Evolutionary conservation across 1,140 invertebrate species (phyloP).

Genomic region (Belonocnema kinseyi): DNA sequence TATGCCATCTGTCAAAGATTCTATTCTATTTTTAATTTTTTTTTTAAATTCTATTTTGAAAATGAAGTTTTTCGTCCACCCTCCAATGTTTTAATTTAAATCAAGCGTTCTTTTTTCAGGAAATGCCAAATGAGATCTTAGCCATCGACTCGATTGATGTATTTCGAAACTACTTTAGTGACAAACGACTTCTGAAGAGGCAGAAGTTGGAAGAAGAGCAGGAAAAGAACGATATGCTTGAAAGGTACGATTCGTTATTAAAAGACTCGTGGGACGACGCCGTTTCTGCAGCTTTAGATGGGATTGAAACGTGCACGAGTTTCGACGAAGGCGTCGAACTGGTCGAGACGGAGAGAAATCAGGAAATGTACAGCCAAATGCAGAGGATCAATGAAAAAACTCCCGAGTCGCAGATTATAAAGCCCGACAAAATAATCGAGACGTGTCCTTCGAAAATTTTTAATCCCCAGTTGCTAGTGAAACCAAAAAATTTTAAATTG

Average conservation of each 20-base stretch:
- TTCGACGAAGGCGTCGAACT: background rate
- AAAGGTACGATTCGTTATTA: conserved; percentile 31
- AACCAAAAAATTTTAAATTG: conserved; percentile 73
- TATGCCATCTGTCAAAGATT: too few species aligned
- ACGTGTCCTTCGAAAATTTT: conserved; percentile 7
- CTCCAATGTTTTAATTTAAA: background rate
- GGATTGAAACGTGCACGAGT: conserved; percentile 18
- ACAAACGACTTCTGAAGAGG: conserved; percentile 4
- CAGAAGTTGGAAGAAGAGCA: conserved; percentile 23
- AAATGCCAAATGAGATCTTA: conserved; percentile 73
- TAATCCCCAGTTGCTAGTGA: conserved; percentile 1
- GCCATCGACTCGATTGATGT: conserved; percentile 77
- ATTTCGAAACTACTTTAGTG: conserved; percentile 70
- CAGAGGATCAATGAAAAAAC: conserved; percentile 69
- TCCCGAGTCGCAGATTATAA: conserved; percentile 62
- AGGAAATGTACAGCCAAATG: conserved; percentile 37
- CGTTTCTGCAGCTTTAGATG: conserved; percentile 65
- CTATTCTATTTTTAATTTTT: too few species aligned
- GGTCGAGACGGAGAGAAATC: background rate
- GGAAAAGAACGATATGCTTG: conserved; percentile 50
- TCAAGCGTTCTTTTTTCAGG: conserved; percentile 38
- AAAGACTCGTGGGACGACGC: conserved; percentile 58
- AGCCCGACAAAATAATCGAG: background rate
- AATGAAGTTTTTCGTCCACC: too few species aligned
- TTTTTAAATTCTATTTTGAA: too few species aligned